Evolutionary conservation across 1,140 invertebrate species (phyloP).

Genomic region (Dendroctonus ponderosae): DNA sequence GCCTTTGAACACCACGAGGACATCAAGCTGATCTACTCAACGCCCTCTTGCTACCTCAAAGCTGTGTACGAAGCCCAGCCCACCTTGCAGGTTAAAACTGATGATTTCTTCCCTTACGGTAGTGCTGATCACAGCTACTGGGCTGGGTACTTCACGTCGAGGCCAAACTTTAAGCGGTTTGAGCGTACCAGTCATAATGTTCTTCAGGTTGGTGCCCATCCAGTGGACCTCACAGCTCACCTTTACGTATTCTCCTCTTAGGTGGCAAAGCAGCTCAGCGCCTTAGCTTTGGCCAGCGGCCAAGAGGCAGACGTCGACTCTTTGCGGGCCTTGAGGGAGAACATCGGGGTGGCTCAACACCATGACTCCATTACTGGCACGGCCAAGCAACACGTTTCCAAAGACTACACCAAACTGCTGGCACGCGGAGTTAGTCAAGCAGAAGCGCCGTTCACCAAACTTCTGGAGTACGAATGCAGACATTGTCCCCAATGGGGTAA

Average conservation of each 20-base stretch:
- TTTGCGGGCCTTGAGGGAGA: conserved; percentile 50
- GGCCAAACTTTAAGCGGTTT: conserved; percentile 66
- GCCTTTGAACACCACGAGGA: conserved; percentile 56
- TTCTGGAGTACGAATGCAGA: conserved; percentile 26
- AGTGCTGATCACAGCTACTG: conserved; percentile 69
- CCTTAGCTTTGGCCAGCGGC: conserved; percentile 11
- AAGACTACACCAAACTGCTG: conserved; percentile 70
- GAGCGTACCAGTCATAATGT: conserved; percentile 64
- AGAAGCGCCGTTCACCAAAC: conserved; percentile 9
- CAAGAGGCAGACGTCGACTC: conserved; percentile 43
- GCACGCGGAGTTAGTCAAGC: conserved; percentile 56
- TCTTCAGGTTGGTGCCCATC: conserved; percentile 55
- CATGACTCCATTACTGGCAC: conserved; percentile 69
- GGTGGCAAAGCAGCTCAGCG: conserved; percentile 34
- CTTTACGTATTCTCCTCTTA: conserved; percentile 14
- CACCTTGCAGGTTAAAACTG: conserved; percentile 58
- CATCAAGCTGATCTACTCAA: conserved; percentile 76
- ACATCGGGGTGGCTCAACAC: conserved; percentile 69
- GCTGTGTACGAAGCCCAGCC: conserved; percentile 55
- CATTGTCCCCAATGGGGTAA: neutral
- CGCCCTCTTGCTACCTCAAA: conserved; percentile 73
- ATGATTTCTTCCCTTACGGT: conserved; percentile 78
- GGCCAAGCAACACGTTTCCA: conserved; percentile 69
- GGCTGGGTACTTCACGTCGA: conserved; percentile 82
- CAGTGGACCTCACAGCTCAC: neutral